These are phyloP conservation scores for Xenotilapia caudafasciata DNA, from an alignment of 2,113 vertebrate genomes.

Conservation along the genomic window DNA sequence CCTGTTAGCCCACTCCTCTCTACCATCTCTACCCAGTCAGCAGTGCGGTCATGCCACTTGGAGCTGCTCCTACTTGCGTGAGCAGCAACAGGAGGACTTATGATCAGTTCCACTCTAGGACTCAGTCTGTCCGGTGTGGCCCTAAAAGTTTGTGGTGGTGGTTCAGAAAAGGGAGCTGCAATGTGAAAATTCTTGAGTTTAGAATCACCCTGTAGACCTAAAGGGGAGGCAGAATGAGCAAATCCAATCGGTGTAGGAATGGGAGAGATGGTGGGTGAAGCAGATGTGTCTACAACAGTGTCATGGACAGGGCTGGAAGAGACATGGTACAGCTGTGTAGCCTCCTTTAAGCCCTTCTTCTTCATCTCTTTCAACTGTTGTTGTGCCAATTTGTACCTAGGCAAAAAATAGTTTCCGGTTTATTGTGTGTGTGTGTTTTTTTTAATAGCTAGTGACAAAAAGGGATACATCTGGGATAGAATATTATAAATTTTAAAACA, in stretches of 20 bases:
- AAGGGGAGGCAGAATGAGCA: conserved; percentile 16
- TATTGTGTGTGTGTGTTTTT: background rate
- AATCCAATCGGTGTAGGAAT: conserved; percentile 49
- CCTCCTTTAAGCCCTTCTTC: conserved; percentile 87
- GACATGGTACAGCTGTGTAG: conserved; percentile 90
- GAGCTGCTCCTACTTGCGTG: conserved; percentile 50
- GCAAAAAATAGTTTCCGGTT: background rate
- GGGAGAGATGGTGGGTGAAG: conserved; percentile 59
- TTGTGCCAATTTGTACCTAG: conserved; percentile 86
- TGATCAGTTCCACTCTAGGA: conserved; percentile 64
- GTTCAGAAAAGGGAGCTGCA: conserved; percentile 76
- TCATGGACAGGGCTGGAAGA: conserved; percentile 89
- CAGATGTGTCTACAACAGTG: conserved; percentile 74
- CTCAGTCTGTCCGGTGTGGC: conserved; percentile 60
- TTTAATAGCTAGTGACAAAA: background rate
- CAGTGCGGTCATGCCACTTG: conserved; percentile 70
- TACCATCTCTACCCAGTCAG: conserved; percentile 76
- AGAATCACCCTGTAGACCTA: conserved; percentile 70
- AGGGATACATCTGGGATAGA: background rate
- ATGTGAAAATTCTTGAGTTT: conserved; percentile 70
- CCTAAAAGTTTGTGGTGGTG: conserved; percentile 11
- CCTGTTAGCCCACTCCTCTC: conserved; percentile 68
- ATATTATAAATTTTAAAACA: background rate
- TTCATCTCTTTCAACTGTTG: conserved; percentile 98
- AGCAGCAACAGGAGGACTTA: conserved; percentile 58